Conservation (phyloP, 2,888 invertebrate species). For the Chloroclysta siterata region DNA sequence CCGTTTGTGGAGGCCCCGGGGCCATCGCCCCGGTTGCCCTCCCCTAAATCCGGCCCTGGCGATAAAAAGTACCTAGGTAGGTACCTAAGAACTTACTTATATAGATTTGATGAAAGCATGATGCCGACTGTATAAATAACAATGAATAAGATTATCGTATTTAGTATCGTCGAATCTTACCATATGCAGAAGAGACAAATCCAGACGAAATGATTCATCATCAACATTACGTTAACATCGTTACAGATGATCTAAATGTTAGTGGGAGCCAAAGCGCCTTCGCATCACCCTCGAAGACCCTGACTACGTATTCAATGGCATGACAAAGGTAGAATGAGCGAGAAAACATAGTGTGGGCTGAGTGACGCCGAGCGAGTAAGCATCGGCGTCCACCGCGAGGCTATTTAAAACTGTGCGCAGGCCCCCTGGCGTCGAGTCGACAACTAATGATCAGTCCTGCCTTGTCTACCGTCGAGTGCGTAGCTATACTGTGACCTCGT, state of each 20-base stretch:
- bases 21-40: too few relatives aligned
- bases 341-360: constrained; percentile 81
- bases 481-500: constrained; percentile 72
- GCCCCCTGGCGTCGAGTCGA: constrained; percentile 83
- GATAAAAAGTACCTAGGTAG: too few relatives aligned
- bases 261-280: constrained; percentile 46
- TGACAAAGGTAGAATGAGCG: constrained; percentile 79
- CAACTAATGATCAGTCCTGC: constrained; percentile 83
- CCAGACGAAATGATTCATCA: constrained; percentile 76
- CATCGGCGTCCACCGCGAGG: constrained; percentile 75
- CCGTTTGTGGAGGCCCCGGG: too few relatives aligned
- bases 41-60: too few relatives aligned
- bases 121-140: constrained; percentile 51
- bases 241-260: constrained; percentile 31
- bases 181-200: constrained; percentile 72
- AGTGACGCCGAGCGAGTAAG: constrained; percentile 73
- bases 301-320: constrained; percentile 41
- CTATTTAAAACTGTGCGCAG: constrained; percentile 86
- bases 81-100: not conserved
- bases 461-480: constrained; percentile 77
- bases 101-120: constrained; percentile 18
- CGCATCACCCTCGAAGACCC: constrained; percentile 48
- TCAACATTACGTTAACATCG: constrained; percentile 62
- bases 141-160: constrained; percentile 60
- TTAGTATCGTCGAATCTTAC: constrained; percentile 56